Base-by-base conservation (phyloP, 2,113 vertebrate genomes). In the Asarcornis scutulata region DNA sequence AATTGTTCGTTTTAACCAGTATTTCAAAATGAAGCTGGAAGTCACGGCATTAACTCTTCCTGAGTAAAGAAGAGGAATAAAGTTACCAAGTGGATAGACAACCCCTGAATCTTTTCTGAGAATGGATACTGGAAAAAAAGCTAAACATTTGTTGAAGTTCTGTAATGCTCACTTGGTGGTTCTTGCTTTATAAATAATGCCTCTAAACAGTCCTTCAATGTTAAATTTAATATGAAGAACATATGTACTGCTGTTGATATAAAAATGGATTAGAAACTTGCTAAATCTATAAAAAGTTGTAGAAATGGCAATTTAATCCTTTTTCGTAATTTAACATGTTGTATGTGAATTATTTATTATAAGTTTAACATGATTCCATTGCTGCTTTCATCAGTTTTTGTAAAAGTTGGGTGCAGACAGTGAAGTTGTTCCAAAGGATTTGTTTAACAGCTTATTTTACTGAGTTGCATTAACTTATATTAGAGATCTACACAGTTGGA, bases 21-120 rank as follows among this genome's bases (percentile, higher is more conserved):
- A 99, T 97, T 99, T 99, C 97, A 99, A 99, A 98, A 99, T 99
- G 99, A 99, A 99, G 96, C 98, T 98, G 27, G 98, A 99, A 86
- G 98, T 98, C 53, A 98, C 97, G 68, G 97, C 96, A 0, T 97
- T 99, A 91, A 98, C 97, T 97, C 97, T 99, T 96, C 99, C 99
- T 3, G 98, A 99, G 97, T 99, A 99, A 98, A 77, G 71, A 96
- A 86, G 91, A 94, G 71, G 84, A 97, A 59, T 22, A 62, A 95
- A 89, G 79, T 80, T 91, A 60, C 86, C 92, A 97, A 97, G 86
- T 95, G 94, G 92, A 95, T 62, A 72, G 93, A 95, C 73, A 91
- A 69, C 86, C 77, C 91, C 95, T 86, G 94, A 96, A 94, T 96
- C 94, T 95, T 97, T 97, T 92, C 91, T 95, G 93, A 97, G 96